A percentile compares a stretch with the other conserved stretches of the same genome.
Evolutionary conservation across 2,888 invertebrate genomes (phyloP).

Genomic region (Oegoconia quadripuncta): DNA sequence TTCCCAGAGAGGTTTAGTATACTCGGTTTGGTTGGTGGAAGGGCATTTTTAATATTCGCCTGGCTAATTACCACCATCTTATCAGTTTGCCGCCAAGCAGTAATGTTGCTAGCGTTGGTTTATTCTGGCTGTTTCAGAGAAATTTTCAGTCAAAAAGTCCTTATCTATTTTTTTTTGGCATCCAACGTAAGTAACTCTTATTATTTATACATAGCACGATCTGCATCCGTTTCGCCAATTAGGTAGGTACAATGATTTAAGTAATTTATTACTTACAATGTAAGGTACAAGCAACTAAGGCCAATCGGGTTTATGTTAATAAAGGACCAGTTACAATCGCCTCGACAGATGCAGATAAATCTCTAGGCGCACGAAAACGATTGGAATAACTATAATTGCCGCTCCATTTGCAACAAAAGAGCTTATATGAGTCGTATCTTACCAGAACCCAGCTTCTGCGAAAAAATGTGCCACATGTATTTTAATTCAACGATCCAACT

Average conservation of each 20-base stretch:
- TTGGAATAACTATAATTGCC: conserved; percentile 32
- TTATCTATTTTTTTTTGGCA: not conserved
- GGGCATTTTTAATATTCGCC: too few relatives aligned
- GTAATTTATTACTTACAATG: conserved; percentile 6
- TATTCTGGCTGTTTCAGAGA: too few relatives aligned
- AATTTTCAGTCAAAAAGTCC: too few relatives aligned
- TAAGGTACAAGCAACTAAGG: conserved; percentile 32
- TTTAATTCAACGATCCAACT: too few relatives aligned
- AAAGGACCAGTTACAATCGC: conserved; percentile 36
- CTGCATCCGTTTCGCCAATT: conserved; percentile 1
- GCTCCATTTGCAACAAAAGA: conserved; percentile 4
- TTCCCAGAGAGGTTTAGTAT: too few relatives aligned
- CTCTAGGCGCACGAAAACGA: conserved; percentile 38
- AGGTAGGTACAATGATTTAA: not conserved
- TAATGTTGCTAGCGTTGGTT: too few relatives aligned
- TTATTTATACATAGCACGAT: not conserved
- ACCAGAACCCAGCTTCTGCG: too few relatives aligned
- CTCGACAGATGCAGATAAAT: conserved; percentile 38
- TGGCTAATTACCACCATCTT: too few relatives aligned
- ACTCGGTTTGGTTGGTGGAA: too few relatives aligned
- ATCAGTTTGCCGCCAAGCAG: too few relatives aligned
- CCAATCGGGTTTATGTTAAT: conserved; percentile 45
- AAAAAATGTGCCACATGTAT: too few relatives aligned
- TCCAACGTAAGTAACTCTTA: not conserved
- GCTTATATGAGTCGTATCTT: not conserved